Conservation (phyloP, 2,888 invertebrate genomes). For the Drosophila pseudotalamancana region DNA sequence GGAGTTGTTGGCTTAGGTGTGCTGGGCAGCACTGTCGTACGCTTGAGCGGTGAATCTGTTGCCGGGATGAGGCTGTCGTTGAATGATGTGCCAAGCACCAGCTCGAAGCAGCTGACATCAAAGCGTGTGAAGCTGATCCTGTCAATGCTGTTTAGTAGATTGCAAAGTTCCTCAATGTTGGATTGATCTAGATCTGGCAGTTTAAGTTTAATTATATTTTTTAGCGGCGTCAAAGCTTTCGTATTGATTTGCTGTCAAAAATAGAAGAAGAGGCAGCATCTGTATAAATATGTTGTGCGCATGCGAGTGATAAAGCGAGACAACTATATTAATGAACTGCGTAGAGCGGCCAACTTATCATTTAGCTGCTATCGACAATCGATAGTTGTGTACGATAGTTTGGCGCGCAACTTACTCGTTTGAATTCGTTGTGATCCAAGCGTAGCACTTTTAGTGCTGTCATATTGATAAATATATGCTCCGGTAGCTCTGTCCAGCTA, state of each 20-base stretch:
- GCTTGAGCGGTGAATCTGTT: constrained; percentile 74
- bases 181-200: constrained; percentile 80
- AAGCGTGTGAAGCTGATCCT: constrained; percentile 82
- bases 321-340: constrained; percentile 24
- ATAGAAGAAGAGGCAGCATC: constrained; percentile 25
- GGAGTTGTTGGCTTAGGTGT: constrained; percentile 45
- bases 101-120: constrained; percentile 83
- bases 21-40: constrained; percentile 37
- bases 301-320: constrained; percentile 46
- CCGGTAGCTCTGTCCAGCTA: constrained; percentile 81
- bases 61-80: constrained; percentile 82
- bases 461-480: constrained; percentile 82
- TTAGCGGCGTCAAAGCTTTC: constrained; percentile 82
- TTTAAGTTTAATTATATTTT: constrained; percentile 81
- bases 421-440: constrained; percentile 82
- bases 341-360: constrained; percentile 44
- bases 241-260: constrained; percentile 83
- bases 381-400: constrained; percentile 28
- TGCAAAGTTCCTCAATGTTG: constrained; percentile 81
- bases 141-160: constrained; percentile 82
- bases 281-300: constrained; percentile 8
- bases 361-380: constrained; percentile 37
- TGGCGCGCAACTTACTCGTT: constrained; percentile 72
- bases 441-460: constrained; percentile 80
- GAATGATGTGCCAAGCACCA: constrained; percentile 82